Evolutionary conservation across 35 echinoderm and acorn worm genomes (phyloP).

Genomic region (Apostichopus japonicus): DNA sequence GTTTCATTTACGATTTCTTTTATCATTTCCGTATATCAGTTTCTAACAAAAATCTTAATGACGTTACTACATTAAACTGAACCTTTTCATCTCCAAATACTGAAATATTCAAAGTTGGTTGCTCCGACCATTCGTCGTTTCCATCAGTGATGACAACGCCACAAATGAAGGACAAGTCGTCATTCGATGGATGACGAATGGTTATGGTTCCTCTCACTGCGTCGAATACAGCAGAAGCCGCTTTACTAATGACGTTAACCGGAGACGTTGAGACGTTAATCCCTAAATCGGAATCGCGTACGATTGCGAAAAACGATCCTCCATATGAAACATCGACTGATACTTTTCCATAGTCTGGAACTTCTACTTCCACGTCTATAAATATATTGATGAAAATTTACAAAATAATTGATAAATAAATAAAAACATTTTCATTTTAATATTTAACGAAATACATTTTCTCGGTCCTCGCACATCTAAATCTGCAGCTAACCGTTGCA

Average conservation of each 20-base stretch:
- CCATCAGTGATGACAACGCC: conserved; percentile 91
- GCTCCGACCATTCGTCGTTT: conserved; percentile 70
- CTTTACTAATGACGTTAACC: conserved; percentile 1
- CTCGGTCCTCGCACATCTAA: too few relatives aligned
- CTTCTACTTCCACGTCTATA: conserved; percentile 73
- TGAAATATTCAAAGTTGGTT: conserved; percentile 85
- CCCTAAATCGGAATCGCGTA: conserved; percentile 24
- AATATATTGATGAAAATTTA: background rate
- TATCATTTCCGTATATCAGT: too few relatives aligned
- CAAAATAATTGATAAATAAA: background rate
- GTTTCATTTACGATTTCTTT: too few relatives aligned
- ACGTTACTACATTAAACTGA: background rate
- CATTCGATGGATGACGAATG: conserved; percentile 74
- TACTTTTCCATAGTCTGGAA: conserved; percentile 70
- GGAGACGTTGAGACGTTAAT: conserved; percentile 28
- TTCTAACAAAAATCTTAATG: background rate
- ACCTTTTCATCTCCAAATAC: conserved; percentile 89
- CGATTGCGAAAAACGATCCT: conserved; percentile 92
- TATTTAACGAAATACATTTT: too few relatives aligned
- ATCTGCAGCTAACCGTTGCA: too few relatives aligned
- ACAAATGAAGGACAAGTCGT: conserved; percentile 88
- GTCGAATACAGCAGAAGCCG: conserved; percentile 66
- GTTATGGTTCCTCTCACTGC: conserved; percentile 64
- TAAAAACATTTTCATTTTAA: background rate
- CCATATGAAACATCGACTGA: conserved; percentile 89